Evolutionary conservation across 2,113 vertebrate genomes (phyloP).

Genomic region (Onychostruthus taczanowskii): DNA sequence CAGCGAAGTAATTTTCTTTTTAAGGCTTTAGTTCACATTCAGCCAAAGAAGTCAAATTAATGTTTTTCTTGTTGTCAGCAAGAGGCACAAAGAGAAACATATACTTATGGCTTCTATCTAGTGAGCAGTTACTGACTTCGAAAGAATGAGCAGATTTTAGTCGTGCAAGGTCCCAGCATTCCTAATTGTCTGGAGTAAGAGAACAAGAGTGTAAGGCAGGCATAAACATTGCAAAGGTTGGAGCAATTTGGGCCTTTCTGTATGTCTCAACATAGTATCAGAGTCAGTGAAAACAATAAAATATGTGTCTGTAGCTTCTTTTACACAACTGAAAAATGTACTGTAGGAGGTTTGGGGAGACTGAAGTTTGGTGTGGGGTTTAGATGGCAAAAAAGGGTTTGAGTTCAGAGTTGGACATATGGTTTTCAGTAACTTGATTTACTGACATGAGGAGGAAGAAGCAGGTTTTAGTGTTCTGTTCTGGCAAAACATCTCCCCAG

Average conservation of each 20-base stretch:
- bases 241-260: slow-evolving; percentile 40
- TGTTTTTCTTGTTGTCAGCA: slow-evolving; percentile 60
- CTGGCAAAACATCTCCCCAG: not conserved
- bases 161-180: slow-evolving; percentile 4
- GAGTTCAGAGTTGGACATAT: not conserved
- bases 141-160: slow-evolving; percentile 25
- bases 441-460: not conserved
- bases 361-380: not conserved
- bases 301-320: slow-evolving; percentile 26
- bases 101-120: slow-evolving; percentile 47
- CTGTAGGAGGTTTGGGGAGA: not conserved
- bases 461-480: not conserved
- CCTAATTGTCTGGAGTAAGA: slow-evolving; percentile 33
- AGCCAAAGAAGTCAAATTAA: slow-evolving; percentile 60
- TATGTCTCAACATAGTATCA: not conserved
- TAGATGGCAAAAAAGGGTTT: not conserved
- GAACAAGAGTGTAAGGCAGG: slow-evolving; percentile 8
- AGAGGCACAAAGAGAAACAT: slow-evolving; percentile 53
- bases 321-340: not conserved
- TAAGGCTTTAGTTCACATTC: slow-evolving; percentile 46
- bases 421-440: not conserved
- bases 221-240: slow-evolving; percentile 17
- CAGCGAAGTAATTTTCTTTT: slow-evolving; percentile 47
- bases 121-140: slow-evolving; percentile 46
- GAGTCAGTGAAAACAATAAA: slow-evolving; percentile 28